Evolutionary conservation across 2,888 invertebrate species (phyloP).

Genomic region (Troilus luridus): DNA sequence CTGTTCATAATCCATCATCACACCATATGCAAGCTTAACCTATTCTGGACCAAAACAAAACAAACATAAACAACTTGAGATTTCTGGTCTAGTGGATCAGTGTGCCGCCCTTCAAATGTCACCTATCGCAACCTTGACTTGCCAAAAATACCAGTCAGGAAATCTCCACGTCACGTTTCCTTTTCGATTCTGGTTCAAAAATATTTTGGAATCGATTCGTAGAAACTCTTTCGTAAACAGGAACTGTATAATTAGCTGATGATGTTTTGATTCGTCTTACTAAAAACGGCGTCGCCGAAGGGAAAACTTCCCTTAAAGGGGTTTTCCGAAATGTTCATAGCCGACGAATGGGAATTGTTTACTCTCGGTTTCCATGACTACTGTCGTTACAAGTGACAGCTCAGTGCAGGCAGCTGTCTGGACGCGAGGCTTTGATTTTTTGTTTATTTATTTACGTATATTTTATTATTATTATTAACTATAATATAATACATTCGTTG

Average conservation of each 20-base stretch:
- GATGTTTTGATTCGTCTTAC: not conserved
- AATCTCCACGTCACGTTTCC: not conserved
- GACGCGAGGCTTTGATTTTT: not conserved
- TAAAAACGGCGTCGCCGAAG: too few species aligned
- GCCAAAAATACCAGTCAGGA: constrained; percentile 48
- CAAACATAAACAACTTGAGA: not conserved
- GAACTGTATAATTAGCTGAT: not conserved
- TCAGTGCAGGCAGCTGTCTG: not conserved
- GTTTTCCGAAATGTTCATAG: not conserved
- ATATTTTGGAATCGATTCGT: not conserved
- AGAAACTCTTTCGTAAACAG: not conserved
- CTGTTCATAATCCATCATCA: not conserved
- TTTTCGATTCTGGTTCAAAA: not conserved
- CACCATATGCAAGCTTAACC: not conserved
- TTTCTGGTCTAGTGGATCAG: not conserved
- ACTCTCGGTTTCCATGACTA: not conserved
- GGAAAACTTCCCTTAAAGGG: not conserved
- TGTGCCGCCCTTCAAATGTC: constrained; percentile 24
- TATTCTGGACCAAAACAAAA: not conserved
- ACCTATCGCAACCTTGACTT: constrained; percentile 33
- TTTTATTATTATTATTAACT: not conserved
- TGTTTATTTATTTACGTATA: not conserved
- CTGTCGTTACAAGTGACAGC: constrained; percentile 6
- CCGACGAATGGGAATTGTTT: not conserved
- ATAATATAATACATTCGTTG: not conserved